Percentiles rank a stretch among this genome's conserved stretches.
phyloP scores from a whole-genome alignment of 2,888 invertebrate species.

The Nasonia oneida region DNA sequence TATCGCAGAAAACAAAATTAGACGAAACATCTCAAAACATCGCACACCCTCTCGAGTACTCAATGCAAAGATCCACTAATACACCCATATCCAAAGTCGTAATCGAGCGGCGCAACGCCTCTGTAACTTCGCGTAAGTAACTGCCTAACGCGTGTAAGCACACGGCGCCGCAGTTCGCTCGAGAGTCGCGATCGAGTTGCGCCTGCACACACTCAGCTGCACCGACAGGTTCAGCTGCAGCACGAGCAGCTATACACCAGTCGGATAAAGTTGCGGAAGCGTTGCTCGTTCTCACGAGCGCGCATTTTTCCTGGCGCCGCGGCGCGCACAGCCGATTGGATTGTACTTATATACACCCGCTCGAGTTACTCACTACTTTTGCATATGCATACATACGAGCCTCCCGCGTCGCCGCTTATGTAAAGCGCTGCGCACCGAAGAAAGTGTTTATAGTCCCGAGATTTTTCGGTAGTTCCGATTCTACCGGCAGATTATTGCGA shows the following conservation, averaged over 20 bases:
- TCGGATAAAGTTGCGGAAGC: conserved; percentile 53
- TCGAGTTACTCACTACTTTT: conserved; percentile 35
- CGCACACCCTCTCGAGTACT: no score
- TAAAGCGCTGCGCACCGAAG: not conserved
- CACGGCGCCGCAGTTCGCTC: conserved; percentile 1
- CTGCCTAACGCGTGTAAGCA: no score
- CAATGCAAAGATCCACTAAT: not conserved
- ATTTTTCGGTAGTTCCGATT: conserved; percentile 27
- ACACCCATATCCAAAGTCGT: not conserved
- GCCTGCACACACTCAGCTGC: not conserved
- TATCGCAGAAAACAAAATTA: no score
- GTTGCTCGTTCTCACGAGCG: not conserved
- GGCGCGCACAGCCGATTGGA: not conserved
- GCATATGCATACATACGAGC: not conserved
- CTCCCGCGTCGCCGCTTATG: conserved; percentile 8
- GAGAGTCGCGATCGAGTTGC: conserved; percentile 30
- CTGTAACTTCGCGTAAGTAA: conserved; percentile 21
- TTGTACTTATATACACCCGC: not conserved
- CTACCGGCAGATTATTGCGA: conserved; percentile 10
- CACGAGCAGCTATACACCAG: not conserved
- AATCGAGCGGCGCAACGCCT: not conserved
- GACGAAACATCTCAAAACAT: no score
- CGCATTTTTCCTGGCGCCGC: conserved; percentile 31
- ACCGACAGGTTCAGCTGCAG: conserved; percentile 21
- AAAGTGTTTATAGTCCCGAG: conserved; percentile 9